Conservation (phyloP, 2,113 vertebrate genomes). For the Lepus americanus region DNA sequence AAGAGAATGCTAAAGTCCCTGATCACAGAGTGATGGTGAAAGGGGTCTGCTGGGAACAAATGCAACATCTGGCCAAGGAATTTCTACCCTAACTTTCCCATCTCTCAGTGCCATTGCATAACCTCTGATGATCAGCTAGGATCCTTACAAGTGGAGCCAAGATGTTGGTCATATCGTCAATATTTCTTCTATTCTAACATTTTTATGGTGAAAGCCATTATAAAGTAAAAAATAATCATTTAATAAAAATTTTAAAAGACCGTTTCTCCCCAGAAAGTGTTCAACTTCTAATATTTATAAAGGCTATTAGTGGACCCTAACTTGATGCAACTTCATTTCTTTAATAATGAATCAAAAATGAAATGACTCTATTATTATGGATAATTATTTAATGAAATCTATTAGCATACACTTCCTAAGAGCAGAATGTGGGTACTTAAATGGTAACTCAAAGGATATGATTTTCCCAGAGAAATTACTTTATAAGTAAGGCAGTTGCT, state of each 20-base stretch:
- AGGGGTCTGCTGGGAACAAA: slow-evolving; percentile 6
- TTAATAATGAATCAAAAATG: slow-evolving; percentile 70
- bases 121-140: slow-evolving; percentile 10
- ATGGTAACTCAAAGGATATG: neutral
- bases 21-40: neutral
- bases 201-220: slow-evolving; percentile 16
- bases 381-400: slow-evolving; percentile 68
- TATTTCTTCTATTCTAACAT: slow-evolving; percentile 44
- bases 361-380: slow-evolving; percentile 51
- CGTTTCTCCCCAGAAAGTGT: slow-evolving; percentile 35
- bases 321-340: slow-evolving; percentile 19
- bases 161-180: neutral
- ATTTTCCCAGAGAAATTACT: slow-evolving; percentile 5
- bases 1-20: neutral
- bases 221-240: neutral
- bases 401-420: slow-evolving; percentile 58
- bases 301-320: slow-evolving; percentile 17
- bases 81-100: slow-evolving; percentile 41
- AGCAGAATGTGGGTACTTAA: slow-evolving; percentile 27
- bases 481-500: neutral
- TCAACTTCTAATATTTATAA: slow-evolving; percentile 63
- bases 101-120: slow-evolving; percentile 6
- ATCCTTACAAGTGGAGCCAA: slow-evolving; percentile 35
- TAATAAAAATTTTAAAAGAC: neutral
- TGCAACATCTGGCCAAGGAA: slow-evolving; percentile 66